Evolutionary conservation across 23 tunicate species (phyloP).

Genomic region (Pegea sp.): DNA sequence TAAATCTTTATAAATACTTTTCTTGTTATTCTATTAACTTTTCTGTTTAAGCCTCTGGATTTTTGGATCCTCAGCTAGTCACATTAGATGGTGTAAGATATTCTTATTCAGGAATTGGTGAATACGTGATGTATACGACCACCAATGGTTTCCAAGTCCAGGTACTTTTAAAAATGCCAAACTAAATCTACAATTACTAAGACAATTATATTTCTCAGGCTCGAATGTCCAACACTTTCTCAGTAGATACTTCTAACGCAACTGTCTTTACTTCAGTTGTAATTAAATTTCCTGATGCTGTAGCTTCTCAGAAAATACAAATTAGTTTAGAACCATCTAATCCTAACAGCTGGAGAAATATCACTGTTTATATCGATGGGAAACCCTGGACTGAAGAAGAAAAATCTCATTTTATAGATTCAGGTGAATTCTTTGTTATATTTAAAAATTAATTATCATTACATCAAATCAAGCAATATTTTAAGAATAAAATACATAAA

Average conservation of each 20-base stretch:
- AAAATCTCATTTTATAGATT: no score
- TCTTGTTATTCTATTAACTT: not conserved
- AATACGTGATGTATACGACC: slow-evolving; percentile 13
- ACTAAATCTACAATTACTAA: no score
- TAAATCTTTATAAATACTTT: no score
- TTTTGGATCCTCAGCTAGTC: slow-evolving; percentile 17
- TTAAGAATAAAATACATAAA: no score
- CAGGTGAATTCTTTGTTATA: no score
- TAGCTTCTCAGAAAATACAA: not conserved
- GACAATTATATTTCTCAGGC: no score
- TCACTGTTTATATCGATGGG: no score
- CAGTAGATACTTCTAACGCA: not conserved
- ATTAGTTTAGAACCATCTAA: not conserved
- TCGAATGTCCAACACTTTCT: not conserved
- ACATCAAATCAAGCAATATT: no score
- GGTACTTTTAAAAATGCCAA: no score
- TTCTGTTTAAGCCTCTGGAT: slow-evolving; percentile 3
- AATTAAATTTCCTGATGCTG: not conserved
- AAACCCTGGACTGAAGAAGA: no score
- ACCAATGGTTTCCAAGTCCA: slow-evolving; percentile 4
- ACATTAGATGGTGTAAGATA: slow-evolving; percentile 27
- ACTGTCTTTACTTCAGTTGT: not conserved
- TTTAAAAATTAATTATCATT: no score
- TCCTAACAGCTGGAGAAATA: not conserved
- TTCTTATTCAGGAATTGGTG: slow-evolving; percentile 53